Base-by-base conservation (phyloP, 2,797 vertebrate genomes). In the Otus scops region DNA sequence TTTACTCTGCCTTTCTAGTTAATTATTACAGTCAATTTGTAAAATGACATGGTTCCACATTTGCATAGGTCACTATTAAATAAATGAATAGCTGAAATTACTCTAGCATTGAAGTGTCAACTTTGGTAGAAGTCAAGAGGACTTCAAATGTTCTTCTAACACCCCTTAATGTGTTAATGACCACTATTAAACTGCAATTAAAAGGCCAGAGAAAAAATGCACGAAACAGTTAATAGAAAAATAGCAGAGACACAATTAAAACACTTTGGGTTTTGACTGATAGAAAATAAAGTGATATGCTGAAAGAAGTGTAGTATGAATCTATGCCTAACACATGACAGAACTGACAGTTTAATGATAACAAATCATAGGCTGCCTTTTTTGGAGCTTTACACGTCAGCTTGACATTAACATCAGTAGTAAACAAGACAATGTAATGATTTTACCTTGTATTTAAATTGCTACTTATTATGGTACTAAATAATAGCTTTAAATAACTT, bases 21-120 rank as follows among this genome's bases (percentile, higher is more conserved):
- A 98, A 99, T 99, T 99, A 99, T 98, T 99, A 98, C 98, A 98
- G 98, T 98, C 98, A 98, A 98, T 99, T 99, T 98, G 98, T 98
- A 98, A 98, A 98, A 98, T 98, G 98, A 98, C 98, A 98, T 98
- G 98, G 98, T 98, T 98, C 98, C 97, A 96, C 98, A 98, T 98
- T 98, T 99, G 98, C 98, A 99, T 99, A 99, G 98, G 98, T 99
- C 98, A 98, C 98, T 98, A 99, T 99, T 99, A 99, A 99, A 98
- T 98, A 98, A 99, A 99, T 98, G 98, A 98, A 98, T 98, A 98
- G 98, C 98, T 98, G 98, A 98, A 99, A 98, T 98, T 99, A 98
- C 98, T 98, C 97, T 98, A 98, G 98, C 98, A 98, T 98, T 99
- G 98, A 99, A 99, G 98, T 99, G 98, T 99, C 98, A 98, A 98